Percentiles rank a stretch among this genome's conserved stretches.
Conservation (phyloP, 2,113 vertebrate genomes). For the Corythoichthys haematopterus region DNA sequence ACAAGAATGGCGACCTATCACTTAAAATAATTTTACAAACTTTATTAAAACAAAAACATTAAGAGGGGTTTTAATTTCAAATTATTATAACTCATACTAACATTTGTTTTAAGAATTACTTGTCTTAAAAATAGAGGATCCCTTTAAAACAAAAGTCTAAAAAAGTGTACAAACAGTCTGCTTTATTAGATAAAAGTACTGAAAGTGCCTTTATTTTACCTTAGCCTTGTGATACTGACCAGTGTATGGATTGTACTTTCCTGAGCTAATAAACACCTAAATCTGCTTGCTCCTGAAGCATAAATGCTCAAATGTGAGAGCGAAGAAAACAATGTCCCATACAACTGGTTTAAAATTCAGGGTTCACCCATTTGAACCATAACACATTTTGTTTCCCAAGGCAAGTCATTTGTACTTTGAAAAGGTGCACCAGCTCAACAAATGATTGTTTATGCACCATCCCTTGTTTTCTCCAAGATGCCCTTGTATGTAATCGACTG, state of each 20-base stretch:
- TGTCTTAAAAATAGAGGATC: no score
- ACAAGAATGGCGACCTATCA: no score
- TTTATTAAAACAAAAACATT: no score
- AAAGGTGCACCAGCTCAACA: background rate
- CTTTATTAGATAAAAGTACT: background rate
- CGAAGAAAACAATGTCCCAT: background rate
- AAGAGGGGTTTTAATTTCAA: no score
- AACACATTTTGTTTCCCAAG: background rate
- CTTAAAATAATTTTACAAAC: no score
- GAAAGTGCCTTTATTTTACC: conserved; percentile 19
- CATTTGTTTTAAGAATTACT: no score
- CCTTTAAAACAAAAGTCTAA: background rate
- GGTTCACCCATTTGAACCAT: background rate
- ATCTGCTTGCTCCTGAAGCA: conserved; percentile 9
- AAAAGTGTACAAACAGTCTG: conserved; percentile 6
- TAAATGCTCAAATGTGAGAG: background rate
- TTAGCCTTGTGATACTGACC: conserved; percentile 33
- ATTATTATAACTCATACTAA: no score
- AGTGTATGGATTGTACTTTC: conserved; percentile 8
- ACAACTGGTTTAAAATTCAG: background rate
- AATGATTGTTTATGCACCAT: conserved; percentile 18
- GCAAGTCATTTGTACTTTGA: background rate
- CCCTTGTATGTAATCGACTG: conserved; percentile 26
- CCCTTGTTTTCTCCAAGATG: conserved; percentile 16
- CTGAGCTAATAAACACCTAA: conserved; percentile 24